phyloP scores from a whole-genome alignment of 2,113 vertebrate species.

The Crotalus viridis region DNA sequence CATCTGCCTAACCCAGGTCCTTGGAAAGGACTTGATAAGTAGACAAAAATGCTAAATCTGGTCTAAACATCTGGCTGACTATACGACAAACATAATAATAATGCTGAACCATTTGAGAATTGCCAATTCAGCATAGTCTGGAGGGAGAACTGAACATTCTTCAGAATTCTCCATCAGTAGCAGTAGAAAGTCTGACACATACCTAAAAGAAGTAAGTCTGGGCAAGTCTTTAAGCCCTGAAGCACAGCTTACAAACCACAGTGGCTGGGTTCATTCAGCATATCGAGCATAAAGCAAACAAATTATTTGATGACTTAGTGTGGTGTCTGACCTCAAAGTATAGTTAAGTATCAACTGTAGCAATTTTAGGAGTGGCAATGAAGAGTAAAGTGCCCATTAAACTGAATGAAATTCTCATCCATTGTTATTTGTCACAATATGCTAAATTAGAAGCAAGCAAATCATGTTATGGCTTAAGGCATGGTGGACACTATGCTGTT shows the following conservation, averaged over 20 bases:
- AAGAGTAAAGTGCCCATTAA: background rate
- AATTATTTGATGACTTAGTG: background rate
- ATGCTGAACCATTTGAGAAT: background rate
- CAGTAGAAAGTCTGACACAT: background rate
- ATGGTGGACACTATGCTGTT: background rate
- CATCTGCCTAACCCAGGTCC: background rate
- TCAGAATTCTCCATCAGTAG: background rate
- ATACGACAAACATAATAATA: background rate
- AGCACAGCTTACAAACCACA: background rate
- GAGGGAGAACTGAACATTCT: background rate
- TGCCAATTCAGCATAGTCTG: background rate
- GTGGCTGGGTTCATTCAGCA: background rate
- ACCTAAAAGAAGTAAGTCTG: background rate
- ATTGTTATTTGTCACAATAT: background rate
- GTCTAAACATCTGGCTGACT: background rate
- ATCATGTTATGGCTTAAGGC: background rate
- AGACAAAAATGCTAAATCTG: background rate
- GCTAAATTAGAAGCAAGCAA: background rate
- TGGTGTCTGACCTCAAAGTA: background rate
- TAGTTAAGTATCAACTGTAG: background rate
- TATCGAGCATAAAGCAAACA: background rate
- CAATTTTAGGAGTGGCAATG: background rate
- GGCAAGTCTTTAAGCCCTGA: background rate
- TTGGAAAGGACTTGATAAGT: background rate
- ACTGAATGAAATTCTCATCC: background rate